These are phyloP conservation scores for Caenorhabditis latens DNA, from an alignment of 1,140 invertebrate species.

Conservation along the genomic window DNA sequence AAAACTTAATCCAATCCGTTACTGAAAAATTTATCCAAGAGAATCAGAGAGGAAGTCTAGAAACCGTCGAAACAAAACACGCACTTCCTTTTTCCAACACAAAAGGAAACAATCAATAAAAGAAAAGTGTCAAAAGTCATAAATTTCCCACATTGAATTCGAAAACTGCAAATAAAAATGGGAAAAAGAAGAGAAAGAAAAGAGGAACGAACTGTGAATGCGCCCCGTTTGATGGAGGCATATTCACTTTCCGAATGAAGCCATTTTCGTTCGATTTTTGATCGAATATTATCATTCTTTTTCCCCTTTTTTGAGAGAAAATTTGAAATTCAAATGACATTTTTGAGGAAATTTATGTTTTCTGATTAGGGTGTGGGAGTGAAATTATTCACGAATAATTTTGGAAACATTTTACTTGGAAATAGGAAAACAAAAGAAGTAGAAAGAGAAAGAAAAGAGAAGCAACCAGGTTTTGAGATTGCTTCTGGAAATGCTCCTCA, in stretches of 20 bases:
- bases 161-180: not conserved
- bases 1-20: no score
- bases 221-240: not conserved
- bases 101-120: not conserved
- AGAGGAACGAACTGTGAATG: not conserved
- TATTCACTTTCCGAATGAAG: not conserved
- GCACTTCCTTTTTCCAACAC: no score
- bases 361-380: not conserved
- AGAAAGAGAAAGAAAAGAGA: no score
- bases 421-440: no score
- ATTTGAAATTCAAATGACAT: constrained; percentile 13
- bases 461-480: no score
- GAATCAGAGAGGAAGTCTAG: no score
- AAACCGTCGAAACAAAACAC: no score
- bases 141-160: constrained; percentile 2
- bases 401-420: no score
- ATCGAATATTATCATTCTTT: not conserved
- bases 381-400: not conserved
- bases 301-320: not conserved
- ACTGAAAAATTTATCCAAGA: no score
- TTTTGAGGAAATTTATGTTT: not conserved
- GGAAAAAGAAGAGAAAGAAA: not conserved
- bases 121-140: not conserved
- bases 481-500: no score
- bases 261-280: constrained; percentile 3